These are phyloP conservation scores for Misgurnus mizolepis DNA, from an alignment of 2,113 vertebrate genomes.

Conservation along the genomic window DNA sequence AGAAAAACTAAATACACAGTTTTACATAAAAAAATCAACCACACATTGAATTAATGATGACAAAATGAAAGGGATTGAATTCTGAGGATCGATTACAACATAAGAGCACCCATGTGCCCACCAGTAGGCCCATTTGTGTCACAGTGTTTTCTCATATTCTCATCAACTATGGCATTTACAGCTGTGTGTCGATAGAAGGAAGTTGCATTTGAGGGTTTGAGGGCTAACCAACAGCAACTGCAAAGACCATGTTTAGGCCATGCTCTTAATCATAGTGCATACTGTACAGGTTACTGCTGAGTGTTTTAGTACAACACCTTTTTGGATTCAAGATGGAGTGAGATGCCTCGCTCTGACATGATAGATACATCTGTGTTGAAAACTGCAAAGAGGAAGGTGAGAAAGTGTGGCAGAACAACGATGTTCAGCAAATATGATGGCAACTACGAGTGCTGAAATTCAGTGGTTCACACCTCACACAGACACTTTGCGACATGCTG, in stretches of 20 bases:
- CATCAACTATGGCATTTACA: not conserved
- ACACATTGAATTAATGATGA: not conserved
- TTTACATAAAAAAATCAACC: not conserved
- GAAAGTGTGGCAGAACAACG: not conserved
- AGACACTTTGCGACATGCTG: constrained; percentile 4
- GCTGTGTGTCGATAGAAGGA: constrained; percentile 14
- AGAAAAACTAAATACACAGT: not conserved
- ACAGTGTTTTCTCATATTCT: not conserved
- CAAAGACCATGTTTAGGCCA: not conserved
- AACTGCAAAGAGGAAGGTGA: not conserved
- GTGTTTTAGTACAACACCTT: not conserved
- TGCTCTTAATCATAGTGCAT: too few species aligned
- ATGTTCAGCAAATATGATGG: not conserved
- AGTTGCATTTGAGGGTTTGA: constrained; percentile 29
- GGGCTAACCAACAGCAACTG: constrained; percentile 16
- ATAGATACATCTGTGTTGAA: not conserved
- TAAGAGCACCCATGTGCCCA: not conserved
- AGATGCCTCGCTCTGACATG: not conserved
- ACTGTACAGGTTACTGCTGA: not conserved
- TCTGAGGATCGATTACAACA: not conserved
- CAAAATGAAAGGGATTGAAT: not conserved
- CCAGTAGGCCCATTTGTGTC: not conserved
- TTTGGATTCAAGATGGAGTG: not conserved
- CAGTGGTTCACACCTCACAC: not conserved
- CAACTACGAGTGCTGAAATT: not conserved